phyloP scores from a whole-genome alignment of 2,113 vertebrate genomes.

The Naja naja region DNA sequence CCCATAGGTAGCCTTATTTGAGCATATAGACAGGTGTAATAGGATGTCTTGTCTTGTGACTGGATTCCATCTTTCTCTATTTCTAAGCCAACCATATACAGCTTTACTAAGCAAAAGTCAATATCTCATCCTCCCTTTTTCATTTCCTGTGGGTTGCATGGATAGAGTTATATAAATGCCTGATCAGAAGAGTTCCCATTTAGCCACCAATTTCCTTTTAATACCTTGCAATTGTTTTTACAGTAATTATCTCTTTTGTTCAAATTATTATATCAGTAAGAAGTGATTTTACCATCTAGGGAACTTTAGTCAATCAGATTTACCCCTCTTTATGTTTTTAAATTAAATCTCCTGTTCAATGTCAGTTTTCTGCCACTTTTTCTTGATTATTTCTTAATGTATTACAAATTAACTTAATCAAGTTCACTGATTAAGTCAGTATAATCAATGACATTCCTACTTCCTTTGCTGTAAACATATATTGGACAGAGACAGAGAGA shows the following conservation, averaged over 20 bases:
- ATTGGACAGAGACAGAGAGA: background rate
- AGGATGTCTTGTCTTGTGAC: slow-evolving; percentile 5
- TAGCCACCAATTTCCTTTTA: slow-evolving; percentile 56
- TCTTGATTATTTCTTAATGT: slow-evolving; percentile 37
- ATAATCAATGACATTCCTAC: background rate
- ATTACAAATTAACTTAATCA: background rate
- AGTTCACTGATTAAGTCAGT: background rate
- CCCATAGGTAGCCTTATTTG: background rate
- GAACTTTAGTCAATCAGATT: slow-evolving; percentile 49
- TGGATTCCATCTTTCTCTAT: slow-evolving; percentile 26
- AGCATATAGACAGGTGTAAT: background rate
- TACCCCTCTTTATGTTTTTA: slow-evolving; percentile 58
- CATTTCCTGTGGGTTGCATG: slow-evolving; percentile 55
- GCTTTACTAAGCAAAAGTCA: slow-evolving; percentile 33
- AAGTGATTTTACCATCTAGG: slow-evolving; percentile 56
- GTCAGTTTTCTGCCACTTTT: slow-evolving; percentile 45
- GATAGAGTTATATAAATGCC: slow-evolving; percentile 59
- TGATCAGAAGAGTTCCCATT: slow-evolving; percentile 63
- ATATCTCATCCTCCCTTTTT: slow-evolving; percentile 17
- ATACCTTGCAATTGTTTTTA: slow-evolving; percentile 51
- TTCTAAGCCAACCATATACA: slow-evolving; percentile 27
- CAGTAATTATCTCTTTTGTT: slow-evolving; percentile 43
- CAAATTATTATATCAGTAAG: slow-evolving; percentile 55
- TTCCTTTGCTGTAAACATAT: background rate
- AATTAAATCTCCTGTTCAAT: slow-evolving; percentile 56